phyloP scores from a whole-genome alignment of 2,797 vertebrate species.

The Trichosurus vulpecula region DNA sequence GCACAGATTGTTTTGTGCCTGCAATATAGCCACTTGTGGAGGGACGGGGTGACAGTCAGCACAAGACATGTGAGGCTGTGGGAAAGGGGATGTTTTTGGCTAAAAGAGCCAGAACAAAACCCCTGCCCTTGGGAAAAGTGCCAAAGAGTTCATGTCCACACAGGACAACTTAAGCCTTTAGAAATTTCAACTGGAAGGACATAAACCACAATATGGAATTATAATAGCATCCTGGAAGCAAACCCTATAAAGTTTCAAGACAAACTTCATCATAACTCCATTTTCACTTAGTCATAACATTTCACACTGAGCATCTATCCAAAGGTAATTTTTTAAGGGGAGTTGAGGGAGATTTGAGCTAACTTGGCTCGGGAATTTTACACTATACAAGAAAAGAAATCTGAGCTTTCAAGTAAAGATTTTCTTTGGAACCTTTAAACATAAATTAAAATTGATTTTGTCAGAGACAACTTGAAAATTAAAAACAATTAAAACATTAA shows the following conservation, averaged over 20 bases:
- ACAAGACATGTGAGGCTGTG: constrained; percentile 69
- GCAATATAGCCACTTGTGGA: constrained; percentile 54
- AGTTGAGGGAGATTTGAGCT: constrained; percentile 17
- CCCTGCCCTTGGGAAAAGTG: constrained; percentile 61
- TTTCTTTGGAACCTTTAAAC: constrained; percentile 47
- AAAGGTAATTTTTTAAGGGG: not conserved
- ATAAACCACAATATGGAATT: constrained; percentile 32
- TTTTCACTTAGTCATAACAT: constrained; percentile 42
- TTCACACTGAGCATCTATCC: not conserved
- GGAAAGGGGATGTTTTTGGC: constrained; percentile 73
- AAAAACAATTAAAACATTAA: not conserved
- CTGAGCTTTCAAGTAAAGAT: constrained; percentile 21
- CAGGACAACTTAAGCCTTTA: constrained; percentile 50
- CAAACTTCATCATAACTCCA: not conserved
- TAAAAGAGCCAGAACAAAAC: constrained; percentile 65
- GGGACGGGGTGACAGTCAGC: constrained; percentile 69
- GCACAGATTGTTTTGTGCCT: constrained; percentile 64
- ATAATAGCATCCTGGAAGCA: constrained; percentile 43
- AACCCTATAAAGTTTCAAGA: constrained; percentile 42
- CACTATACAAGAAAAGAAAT: constrained; percentile 24
- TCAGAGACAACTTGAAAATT: constrained; percentile 26
- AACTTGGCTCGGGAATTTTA: constrained; percentile 27
- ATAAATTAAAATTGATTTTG: constrained; percentile 30
- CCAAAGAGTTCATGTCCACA: constrained; percentile 67
- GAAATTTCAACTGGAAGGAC: constrained; percentile 52